Base-by-base conservation (phyloP, 92 coral and sea anemone genomes). In the Nematostella vectensis region DNA sequence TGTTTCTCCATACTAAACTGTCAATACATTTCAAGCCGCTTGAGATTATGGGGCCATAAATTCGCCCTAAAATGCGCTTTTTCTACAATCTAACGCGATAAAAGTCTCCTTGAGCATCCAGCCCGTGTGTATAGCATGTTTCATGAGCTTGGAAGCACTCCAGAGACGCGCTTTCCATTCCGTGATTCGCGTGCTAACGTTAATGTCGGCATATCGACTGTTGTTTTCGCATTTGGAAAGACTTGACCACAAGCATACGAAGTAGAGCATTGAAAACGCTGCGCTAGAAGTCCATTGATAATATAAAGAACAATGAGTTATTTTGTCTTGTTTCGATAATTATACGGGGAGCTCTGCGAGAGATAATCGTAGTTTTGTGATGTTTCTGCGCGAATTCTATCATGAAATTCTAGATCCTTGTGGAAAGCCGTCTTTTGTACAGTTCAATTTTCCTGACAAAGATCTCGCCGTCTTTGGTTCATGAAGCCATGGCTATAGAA, bases 201-300 rank as follows among this genome's bases (percentile, higher is more conserved):
- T 29, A 36, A 36, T 73, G 80, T 65, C 80, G 67, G 66, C 47
- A 48, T 4, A 58, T 43, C 61, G 31, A 50, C 47, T 50, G 72
- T 65, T 78, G 85, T 71, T 78, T 78, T 78, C 62, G 64, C 71
- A 58, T 65, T 71, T 68, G 57, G 50, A 40, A 30, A 38, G 58
- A 30, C 61, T n/a, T 58, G 69, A 78, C 85, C 85, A 43, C 85
- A 78, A 78, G 79, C 71, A 78, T 72, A 78, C 53, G 58, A 71
- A 78, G 70, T 71, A 65, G 71, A 74, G 57, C 75, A 40, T 71
- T 65, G 69, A 78, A 59, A 54, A 58, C 21, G 50, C 25, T 31
- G 70, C 79, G 65, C 64, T 47, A 55, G 71, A 58, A 65, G 66
- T 66, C 58, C 43, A 31, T 62, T 48, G 59, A 47, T 48, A 61